Percentiles rank a stretch among this genome's conserved stretches.
phyloP scores from a whole-genome alignment of 1,140 invertebrate genomes.

The Calosoma granatense region DNA sequence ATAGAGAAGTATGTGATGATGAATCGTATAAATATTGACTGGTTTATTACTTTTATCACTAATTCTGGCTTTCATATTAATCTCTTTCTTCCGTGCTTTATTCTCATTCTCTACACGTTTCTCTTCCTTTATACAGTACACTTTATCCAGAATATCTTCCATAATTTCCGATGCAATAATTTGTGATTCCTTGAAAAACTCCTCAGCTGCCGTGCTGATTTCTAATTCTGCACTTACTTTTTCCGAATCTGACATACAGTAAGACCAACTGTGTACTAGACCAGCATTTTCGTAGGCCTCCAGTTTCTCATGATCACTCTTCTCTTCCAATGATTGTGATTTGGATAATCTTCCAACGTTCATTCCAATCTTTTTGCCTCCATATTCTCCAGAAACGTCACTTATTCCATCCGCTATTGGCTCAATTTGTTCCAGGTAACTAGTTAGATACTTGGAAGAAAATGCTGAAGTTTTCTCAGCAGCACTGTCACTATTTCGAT shows the following conservation, averaged over 20 bases:
- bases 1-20: constrained; percentile 76
- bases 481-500: constrained; percentile 21
- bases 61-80: constrained; percentile 23
- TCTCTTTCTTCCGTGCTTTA: constrained; percentile 15
- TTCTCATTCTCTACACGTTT: constrained; percentile 16
- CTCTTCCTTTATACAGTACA: constrained; percentile 20
- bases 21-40: constrained; percentile 58
- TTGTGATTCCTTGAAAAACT: constrained; percentile 27
- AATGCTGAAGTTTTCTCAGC: constrained; percentile 14
- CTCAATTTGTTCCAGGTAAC: constrained; percentile 14
- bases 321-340: constrained; percentile 33
- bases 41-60: constrained; percentile 30
- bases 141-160: constrained; percentile 28
- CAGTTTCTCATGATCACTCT: constrained; percentile 21
- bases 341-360: constrained; percentile 33
- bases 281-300: constrained; percentile 22
- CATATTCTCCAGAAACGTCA: constrained; percentile 7
- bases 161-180: constrained; percentile 25
- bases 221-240: constrained; percentile 27
- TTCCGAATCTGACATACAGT: constrained; percentile 29
- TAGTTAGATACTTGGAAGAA: constrained; percentile 6
- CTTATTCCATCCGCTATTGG: constrained; percentile 29
- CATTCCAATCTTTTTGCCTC: constrained; percentile 21
- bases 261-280: constrained; percentile 32
- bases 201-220: constrained; percentile 30